Percentiles rank a stretch among this genome's conserved stretches.
These are phyloP conservation scores for Eupithecia subfuscata DNA, from an alignment of 2,888 invertebrate genomes.

Conservation along the genomic window DNA sequence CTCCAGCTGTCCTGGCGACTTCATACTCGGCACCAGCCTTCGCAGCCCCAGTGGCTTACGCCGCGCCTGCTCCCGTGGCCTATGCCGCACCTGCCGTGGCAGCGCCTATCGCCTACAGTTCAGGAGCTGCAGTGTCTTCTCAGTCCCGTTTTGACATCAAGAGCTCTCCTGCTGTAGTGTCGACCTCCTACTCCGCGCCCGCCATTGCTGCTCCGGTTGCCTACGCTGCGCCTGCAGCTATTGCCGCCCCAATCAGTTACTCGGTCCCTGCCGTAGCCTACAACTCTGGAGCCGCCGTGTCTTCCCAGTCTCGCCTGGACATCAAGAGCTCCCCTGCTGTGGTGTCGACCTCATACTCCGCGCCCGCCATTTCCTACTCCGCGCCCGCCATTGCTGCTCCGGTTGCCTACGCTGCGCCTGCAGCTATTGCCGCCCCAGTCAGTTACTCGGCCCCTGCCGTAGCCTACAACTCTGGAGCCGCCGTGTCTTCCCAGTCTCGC, in stretches of 20 bases:
- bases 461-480: constrained; percentile 40
- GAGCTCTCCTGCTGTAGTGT: constrained; percentile 54
- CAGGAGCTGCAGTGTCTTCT: constrained; percentile 38
- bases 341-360: constrained; percentile 50
- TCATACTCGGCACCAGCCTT: constrained; percentile 46
- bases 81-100: constrained; percentile 27
- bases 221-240: constrained; percentile 13
- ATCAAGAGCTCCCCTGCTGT: constrained; percentile 58
- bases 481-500: constrained; percentile 53
- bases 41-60: constrained; percentile 53
- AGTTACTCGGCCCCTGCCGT: constrained; percentile 44
- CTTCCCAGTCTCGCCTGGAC: constrained; percentile 59
- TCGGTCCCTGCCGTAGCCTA: constrained; percentile 48
- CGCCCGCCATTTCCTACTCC: too few relatives aligned
- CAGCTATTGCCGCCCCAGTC: constrained; percentile 11
- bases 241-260: constrained; percentile 15
- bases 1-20: constrained; percentile 56
- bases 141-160: constrained; percentile 63
- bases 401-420: constrained; percentile 44
- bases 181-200: constrained; percentile 51
- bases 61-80: constrained; percentile 38
- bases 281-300: constrained; percentile 32
- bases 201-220: constrained; percentile 55
- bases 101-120: constrained; percentile 47
- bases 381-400: constrained; percentile 50